Conservation (phyloP, 2,888 invertebrate genomes). For the Diaphora mendica region DNA sequence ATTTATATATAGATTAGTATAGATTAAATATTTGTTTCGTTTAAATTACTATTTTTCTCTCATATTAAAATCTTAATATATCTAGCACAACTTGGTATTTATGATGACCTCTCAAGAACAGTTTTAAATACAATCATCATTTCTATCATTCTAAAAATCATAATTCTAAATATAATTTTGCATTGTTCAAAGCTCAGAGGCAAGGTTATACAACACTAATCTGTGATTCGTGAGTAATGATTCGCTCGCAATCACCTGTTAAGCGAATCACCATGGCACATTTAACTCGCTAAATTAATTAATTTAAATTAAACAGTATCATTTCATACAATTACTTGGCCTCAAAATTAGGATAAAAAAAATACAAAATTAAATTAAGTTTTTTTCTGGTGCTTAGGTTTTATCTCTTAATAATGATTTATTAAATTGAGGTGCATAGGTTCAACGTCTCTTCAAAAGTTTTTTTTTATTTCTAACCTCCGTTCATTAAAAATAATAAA, state of each 20-base stretch:
- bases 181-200: constrained; percentile 34
- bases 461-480: constrained; percentile 14
- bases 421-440: neutral
- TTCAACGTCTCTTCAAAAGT: neutral
- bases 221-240: constrained; percentile 41
- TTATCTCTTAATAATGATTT: neutral
- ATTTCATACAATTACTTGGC: neutral
- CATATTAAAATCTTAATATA: neutral
- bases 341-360: neutral
- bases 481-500: constrained; percentile 35
- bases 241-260: constrained; percentile 35
- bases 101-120: neutral
- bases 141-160: neutral
- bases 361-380: too few species aligned
- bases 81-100: neutral
- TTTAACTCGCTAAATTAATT: constrained; percentile 10
- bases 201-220: constrained; percentile 42
- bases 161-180: constrained; percentile 7
- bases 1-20: too few species aligned
- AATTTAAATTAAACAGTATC: constrained; percentile 10
- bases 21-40: too few species aligned
- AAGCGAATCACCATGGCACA: constrained; percentile 27
- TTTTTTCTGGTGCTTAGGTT: neutral
- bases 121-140: neutral
- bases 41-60: neutral